Evolutionary conservation across 1,140 invertebrate genomes (phyloP), one percentile per base, ranked within the genome.

Genomic region (Pomacea maculata): DNA sequence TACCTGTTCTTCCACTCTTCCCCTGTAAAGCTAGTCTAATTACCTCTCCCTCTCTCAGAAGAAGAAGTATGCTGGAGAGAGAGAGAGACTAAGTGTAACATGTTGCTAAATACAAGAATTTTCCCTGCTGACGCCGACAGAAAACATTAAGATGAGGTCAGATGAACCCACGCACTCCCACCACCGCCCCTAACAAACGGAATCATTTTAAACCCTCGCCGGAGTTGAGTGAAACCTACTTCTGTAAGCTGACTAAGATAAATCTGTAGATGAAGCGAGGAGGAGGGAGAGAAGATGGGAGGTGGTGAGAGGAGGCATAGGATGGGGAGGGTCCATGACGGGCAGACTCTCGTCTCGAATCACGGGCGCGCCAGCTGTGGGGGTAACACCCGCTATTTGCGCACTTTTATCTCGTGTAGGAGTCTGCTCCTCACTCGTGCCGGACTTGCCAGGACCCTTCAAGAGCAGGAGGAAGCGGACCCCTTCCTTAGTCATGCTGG

Each of bases 21-120:
- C 71, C 45, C 6, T 63, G 54, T 67, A 21, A 29, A 10, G 9
- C 63, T 63, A 54, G 17, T 9, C 2, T 61, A 64, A 19, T 64
- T 73, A 34, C 52, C 71, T 52, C 34, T 73, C 71, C 52, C 71
- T 73, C 71, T 73, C 71, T 73, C 9, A 70, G 68, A 70, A 21
- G 34, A 12, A 70, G 12, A 9, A 1, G 21, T 6, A 9, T 12
- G 2, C 3, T 1, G 34, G 10, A 70, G 68, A 70, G 68, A 73
- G 71, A 73, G 71, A 73, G 29, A 61, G 57, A 73, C 10, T 17
- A 52, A 45, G 71, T 61, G 9, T 61, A 17, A 61, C 57, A 61
- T 61, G 57, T 8, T 61, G 57, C 15, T 61, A 61, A 61, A 61
- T 45, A 45, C 34, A 45, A 61, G 11, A 61, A 61, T 17, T 61